These are phyloP conservation scores for Indicator maculatus DNA, from an alignment of 2,113 vertebrate species.

Conservation along the genomic window DNA sequence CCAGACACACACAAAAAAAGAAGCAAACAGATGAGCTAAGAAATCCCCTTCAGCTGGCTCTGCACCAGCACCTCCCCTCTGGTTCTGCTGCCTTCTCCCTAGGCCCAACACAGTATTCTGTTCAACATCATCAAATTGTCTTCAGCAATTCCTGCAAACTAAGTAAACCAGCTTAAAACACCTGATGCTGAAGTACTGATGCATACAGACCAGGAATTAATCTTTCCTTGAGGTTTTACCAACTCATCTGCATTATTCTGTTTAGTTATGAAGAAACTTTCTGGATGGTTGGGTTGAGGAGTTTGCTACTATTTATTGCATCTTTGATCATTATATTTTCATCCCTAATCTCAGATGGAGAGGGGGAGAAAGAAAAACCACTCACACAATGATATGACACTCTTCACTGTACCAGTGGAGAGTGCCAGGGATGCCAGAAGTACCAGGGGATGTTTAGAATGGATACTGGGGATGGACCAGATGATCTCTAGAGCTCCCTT, in stretches of 20 bases:
- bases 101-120: background rate
- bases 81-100: conserved; percentile 7
- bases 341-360: background rate
- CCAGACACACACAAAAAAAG: background rate
- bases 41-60: conserved; percentile 17
- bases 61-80: background rate
- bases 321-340: background rate
- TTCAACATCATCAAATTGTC: background rate
- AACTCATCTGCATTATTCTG: background rate
- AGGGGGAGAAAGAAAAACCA: fast-evolving
- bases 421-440: too few species aligned
- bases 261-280: background rate
- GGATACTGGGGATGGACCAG: too few species aligned
- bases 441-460: too few species aligned
- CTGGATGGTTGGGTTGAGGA: background rate
- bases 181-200: background rate
- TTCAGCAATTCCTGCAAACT: background rate
- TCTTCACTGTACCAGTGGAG: background rate
- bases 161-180: background rate
- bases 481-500: too few species aligned
- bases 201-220: background rate
- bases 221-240: background rate
- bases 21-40: conserved; percentile 20
- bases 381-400: fast-evolving
- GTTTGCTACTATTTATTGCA: background rate